Conservation (phyloP, 1,140 invertebrate species). For the Daktulosphaira vitifoliae region DNA sequence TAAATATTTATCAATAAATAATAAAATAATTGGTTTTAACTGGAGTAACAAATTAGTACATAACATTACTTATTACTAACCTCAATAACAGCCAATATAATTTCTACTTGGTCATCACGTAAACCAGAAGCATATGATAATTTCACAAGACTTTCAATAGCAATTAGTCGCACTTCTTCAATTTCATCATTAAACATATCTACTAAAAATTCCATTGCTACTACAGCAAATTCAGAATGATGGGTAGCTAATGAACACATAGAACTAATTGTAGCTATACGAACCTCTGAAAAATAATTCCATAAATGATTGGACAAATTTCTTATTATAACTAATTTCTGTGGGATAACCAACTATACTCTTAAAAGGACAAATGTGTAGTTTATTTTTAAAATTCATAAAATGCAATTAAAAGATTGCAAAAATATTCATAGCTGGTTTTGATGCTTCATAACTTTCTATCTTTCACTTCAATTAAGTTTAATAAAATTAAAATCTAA, state of each 20-base stretch:
- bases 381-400: no score
- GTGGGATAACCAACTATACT: neutral
- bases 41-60: no score
- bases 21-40: neutral
- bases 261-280: constrained; percentile 88
- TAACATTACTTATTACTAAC: neutral
- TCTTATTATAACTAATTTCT: neutral
- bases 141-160: constrained; percentile 82
- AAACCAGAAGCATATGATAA: constrained; percentile 82
- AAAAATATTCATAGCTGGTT: no score
- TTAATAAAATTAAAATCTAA: no score
- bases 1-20: constrained; percentile 19
- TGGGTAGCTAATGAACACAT: constrained; percentile 79
- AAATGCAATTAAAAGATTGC: no score
- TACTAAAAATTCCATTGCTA: constrained; percentile 89
- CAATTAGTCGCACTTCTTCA: constrained; percentile 86
- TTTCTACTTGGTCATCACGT: constrained; percentile 91
- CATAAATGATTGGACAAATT: neutral
- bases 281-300: constrained; percentile 72
- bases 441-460: no score
- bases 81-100: constrained; percentile 65
- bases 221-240: constrained; percentile 74
- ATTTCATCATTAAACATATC: constrained; percentile 99
- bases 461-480: no score
- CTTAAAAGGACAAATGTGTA: neutral